Conservation (phyloP, 2,113 vertebrate species). For the Notarius lentiginosus region DNA sequence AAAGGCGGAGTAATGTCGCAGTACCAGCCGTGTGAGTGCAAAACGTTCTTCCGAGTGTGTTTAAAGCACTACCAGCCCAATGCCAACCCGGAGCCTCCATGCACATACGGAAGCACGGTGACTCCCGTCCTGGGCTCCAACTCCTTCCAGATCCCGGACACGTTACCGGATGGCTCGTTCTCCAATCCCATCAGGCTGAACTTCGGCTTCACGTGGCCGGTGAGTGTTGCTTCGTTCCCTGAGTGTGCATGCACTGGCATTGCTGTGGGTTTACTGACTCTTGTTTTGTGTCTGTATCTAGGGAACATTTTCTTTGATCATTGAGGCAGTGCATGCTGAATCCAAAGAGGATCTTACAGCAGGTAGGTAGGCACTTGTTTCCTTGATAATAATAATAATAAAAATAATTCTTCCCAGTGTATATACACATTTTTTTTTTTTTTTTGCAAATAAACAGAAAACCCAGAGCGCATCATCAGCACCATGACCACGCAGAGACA, state of each 20-base stretch:
- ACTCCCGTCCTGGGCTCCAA: constrained; percentile 91
- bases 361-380: constrained; percentile 78
- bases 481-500: constrained; percentile 93
- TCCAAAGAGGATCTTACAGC: constrained; percentile 90
- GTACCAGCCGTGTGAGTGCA: constrained; percentile 89
- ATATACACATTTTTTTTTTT: background rate
- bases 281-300: constrained; percentile 64
- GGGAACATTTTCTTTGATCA: constrained; percentile 98
- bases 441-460: constrained; percentile 74
- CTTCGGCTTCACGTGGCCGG: constrained; percentile 97
- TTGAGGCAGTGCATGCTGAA: constrained; percentile 92
- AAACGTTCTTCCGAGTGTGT: constrained; percentile 96
- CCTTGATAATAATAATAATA: background rate
- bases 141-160: constrained; percentile 91
- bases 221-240: constrained; percentile 66
- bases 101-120: constrained; percentile 90
- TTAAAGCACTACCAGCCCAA: constrained; percentile 97
- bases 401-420: too few species aligned
- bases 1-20: constrained; percentile 69
- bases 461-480: constrained; percentile 91
- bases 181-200: constrained; percentile 90
- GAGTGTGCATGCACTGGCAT: background rate
- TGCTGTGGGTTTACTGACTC: background rate
- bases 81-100: constrained; percentile 94
- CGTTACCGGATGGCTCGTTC: constrained; percentile 81